These are phyloP conservation scores for Spinus olivaceus DNA, from an alignment of 2,797 vertebrate species.

Conservation along the genomic window DNA sequence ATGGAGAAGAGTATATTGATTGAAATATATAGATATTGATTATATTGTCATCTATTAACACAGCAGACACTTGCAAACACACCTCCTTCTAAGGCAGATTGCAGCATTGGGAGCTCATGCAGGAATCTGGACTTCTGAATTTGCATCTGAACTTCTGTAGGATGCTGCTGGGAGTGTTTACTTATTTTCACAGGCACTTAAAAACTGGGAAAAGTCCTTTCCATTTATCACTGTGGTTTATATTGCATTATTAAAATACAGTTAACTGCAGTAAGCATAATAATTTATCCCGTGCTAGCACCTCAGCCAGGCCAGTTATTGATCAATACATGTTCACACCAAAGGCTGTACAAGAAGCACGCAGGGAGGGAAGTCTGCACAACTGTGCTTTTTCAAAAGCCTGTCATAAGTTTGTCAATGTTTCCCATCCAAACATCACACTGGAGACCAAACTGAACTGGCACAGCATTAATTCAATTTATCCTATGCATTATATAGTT, in stretches of 20 bases:
- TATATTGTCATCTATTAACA: background rate
- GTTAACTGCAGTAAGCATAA: background rate
- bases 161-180: background rate
- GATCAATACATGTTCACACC: background rate
- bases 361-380: background rate
- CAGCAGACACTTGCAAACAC: background rate
- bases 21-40: background rate
- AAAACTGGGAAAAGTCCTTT: background rate
- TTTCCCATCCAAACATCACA: background rate
- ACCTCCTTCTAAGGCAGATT: background rate
- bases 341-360: background rate
- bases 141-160: background rate
- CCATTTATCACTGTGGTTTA: background rate
- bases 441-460: background rate
- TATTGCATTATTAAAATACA: background rate
- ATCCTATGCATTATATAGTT: background rate
- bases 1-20: background rate
- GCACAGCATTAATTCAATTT: background rate
- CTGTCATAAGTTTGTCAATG: background rate
- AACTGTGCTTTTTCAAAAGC: background rate
- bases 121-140: background rate
- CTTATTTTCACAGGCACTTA: background rate
- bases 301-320: background rate
- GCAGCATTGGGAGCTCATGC: fast-evolving
- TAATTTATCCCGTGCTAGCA: background rate